Conservation (phyloP, 2,888 invertebrate species). For the Agonopterix arenella region DNA sequence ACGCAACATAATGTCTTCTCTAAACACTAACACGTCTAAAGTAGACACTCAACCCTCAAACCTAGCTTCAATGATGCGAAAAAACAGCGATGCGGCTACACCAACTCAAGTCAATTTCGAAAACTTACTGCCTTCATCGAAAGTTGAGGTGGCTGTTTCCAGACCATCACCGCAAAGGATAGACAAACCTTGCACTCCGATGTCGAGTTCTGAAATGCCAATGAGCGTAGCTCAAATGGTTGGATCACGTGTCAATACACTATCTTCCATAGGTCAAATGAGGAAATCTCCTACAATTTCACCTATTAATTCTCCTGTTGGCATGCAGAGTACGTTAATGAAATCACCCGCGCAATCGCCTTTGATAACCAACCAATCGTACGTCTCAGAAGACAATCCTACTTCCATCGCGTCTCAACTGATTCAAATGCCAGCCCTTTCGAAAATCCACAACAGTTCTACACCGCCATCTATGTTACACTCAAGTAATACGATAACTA, state of each 20-base stretch:
- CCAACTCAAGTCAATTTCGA: slow-evolving; percentile 73
- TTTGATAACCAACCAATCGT: slow-evolving; percentile 47
- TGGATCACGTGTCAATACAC: slow-evolving; percentile 56
- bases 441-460: slow-evolving; percentile 58
- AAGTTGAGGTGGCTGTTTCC: slow-evolving; percentile 60
- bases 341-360: slow-evolving; percentile 66
- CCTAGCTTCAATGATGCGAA: slow-evolving; percentile 63
- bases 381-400: slow-evolving; percentile 35
- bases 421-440: slow-evolving; percentile 70
- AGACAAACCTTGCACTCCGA: slow-evolving; percentile 45
- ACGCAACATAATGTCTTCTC: slow-evolving; percentile 80
- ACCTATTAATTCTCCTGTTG: slow-evolving; percentile 60
- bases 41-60: slow-evolving; percentile 50
- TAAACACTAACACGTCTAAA: slow-evolving; percentile 73
- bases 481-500: slow-evolving; percentile 53
- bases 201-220: slow-evolving; percentile 42
- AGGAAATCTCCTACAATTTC: slow-evolving; percentile 67
- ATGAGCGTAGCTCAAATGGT: slow-evolving; percentile 59
- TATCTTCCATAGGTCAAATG: slow-evolving; percentile 54
- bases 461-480: slow-evolving; percentile 53
- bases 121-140: slow-evolving; percentile 67
- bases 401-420: slow-evolving; percentile 55
- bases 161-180: slow-evolving; percentile 58
- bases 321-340: slow-evolving; percentile 49
- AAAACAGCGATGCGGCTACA: slow-evolving; percentile 51